Percentiles rank a stretch among this genome's conserved stretches.
These are phyloP conservation scores for Montifringilla adamsi DNA, from an alignment of 2,113 vertebrate genomes.

Conservation along the genomic window DNA sequence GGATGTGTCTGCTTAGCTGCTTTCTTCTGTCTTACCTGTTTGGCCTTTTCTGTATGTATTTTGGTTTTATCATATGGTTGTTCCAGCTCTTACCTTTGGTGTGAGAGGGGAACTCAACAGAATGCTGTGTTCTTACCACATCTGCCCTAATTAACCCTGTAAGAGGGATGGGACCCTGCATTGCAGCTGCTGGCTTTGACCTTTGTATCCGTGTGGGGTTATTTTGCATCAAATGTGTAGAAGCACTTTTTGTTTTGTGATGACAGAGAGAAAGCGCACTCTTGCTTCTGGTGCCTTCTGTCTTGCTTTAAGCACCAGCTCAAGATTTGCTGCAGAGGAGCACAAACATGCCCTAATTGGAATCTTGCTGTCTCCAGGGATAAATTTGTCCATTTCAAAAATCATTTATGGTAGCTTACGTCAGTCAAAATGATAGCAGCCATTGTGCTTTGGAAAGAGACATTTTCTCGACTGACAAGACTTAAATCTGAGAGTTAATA, in stretches of 20 bases:
- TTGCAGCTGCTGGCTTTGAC: neutral
- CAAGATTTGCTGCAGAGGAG: neutral
- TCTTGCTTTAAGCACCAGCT: neutral
- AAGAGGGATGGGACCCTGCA: accelerated
- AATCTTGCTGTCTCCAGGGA: slow-evolving; percentile 31
- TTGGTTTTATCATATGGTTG: neutral
- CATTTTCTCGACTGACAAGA: neutral
- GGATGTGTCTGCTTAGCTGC: neutral
- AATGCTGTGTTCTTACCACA: neutral
- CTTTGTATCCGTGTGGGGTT: neutral
- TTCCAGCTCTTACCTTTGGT: neutral
- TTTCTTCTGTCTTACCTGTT: neutral
- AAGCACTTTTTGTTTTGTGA: neutral
- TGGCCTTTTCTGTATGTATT: neutral
- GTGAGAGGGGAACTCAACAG: neutral
- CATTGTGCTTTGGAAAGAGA: slow-evolving; percentile 18
- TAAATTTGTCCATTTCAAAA: slow-evolving; percentile 62
- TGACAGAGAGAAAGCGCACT: neutral
- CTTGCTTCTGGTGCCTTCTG: neutral
- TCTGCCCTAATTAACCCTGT: neutral
- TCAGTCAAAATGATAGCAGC: slow-evolving; percentile 57
- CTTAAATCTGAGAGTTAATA: slow-evolving; percentile 12
- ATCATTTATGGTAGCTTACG: slow-evolving; percentile 27
- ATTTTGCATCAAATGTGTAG: neutral
- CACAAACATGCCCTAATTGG: slow-evolving; percentile 34